A percentile compares a stretch with the other conserved stretches of the same genome.
These are phyloP conservation scores for Pogonocichla stellata DNA, from an alignment of 2,113 vertebrate species.

Conservation along the genomic window DNA sequence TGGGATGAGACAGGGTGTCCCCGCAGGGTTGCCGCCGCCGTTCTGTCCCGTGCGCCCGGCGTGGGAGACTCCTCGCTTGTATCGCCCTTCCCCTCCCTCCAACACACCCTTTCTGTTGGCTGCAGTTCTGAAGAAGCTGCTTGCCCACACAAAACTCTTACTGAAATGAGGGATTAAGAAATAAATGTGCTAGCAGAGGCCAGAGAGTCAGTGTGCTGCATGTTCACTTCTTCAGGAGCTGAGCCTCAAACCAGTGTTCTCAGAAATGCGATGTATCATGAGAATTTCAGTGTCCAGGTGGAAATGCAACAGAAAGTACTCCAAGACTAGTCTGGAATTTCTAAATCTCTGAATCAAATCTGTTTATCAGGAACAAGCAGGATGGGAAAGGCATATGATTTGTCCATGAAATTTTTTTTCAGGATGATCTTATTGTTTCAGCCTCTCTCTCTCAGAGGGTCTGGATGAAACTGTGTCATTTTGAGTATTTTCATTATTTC, in stretches of 20 bases:
- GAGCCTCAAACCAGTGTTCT: neutral
- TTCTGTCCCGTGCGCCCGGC: neutral
- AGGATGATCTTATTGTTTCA: neutral
- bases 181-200: neutral
- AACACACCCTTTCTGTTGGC: constrained; percentile 52
- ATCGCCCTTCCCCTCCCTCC: constrained; percentile 10
- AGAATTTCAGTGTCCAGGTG: neutral
- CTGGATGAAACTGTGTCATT: neutral
- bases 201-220: neutral
- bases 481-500: neutral
- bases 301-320: neutral
- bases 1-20: neutral
- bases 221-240: neutral
- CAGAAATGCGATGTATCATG: neutral
- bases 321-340: neutral
- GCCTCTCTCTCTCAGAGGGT: neutral
- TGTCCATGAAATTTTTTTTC: neutral
- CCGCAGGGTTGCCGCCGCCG: neutral
- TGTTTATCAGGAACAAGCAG: fast-evolving
- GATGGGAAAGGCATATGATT: neutral
- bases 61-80: neutral
- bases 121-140: constrained; percentile 40
- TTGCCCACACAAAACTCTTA: constrained; percentile 61
- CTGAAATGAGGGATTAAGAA: constrained; percentile 35
- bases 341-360: neutral